phyloP scores from a whole-genome alignment of 2,888 invertebrate genomes.

The Drosophila fulvimacula region DNA sequence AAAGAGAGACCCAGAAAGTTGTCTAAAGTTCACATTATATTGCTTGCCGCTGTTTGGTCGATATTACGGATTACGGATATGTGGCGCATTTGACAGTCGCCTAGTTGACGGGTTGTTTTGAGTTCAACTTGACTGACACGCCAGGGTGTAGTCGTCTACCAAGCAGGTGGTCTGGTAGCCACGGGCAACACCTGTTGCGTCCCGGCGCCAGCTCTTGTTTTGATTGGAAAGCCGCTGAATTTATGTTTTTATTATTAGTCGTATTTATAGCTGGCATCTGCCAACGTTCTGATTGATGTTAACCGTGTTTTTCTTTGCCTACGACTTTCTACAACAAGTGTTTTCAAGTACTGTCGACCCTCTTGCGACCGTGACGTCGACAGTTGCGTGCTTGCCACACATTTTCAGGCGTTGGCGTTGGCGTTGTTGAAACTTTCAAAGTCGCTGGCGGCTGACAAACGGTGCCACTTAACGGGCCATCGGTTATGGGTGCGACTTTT shows the following conservation, averaged over 20 bases:
- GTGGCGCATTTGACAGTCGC: conserved; percentile 78
- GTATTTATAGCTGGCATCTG: conserved; percentile 46
- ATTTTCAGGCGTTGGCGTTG: conserved; percentile 55
- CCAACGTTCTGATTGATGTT: conserved; percentile 57
- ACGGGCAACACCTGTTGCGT: conserved; percentile 63
- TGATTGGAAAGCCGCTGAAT: conserved; percentile 63
- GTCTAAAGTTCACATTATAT: conserved; percentile 64
- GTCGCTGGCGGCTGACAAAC: conserved; percentile 58
- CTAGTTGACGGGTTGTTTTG: conserved; percentile 77
- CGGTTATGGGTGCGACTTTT: conserved; percentile 60
- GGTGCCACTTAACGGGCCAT: conserved; percentile 61
- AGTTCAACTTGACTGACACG: conserved; percentile 63
- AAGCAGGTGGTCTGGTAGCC: conserved; percentile 27
- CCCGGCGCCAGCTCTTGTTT: conserved; percentile 36
- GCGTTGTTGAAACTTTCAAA: conserved; percentile 63
- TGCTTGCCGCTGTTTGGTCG: conserved; percentile 70
- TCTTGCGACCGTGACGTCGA: conserved; percentile 24
- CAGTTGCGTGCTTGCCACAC: conserved; percentile 68
- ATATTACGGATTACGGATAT: conserved; percentile 59
- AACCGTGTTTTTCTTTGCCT: conserved; percentile 22
- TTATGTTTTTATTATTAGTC: conserved; percentile 13
- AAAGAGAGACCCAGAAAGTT: conserved; percentile 67
- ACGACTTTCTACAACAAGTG: conserved; percentile 68
- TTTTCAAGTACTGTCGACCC: conserved; percentile 62
- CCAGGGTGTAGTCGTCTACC: conserved; percentile 12